phyloP scores from a whole-genome alignment of 2,113 vertebrate genomes.

The Laterallus jamaicensis region DNA sequence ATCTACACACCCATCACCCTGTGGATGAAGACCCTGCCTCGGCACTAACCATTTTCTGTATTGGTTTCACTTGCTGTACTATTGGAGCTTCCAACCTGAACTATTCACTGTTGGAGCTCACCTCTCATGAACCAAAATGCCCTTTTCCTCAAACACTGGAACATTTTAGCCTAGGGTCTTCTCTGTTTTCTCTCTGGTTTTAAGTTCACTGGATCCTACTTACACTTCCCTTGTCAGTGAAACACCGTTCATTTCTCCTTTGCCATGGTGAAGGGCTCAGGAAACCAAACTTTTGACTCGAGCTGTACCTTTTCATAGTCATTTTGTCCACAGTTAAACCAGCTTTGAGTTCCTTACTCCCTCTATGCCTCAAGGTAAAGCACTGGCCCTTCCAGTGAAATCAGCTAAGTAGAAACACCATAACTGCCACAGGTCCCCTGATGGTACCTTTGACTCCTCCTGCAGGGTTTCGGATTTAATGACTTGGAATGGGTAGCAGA shows the following conservation, averaged over 20 bases:
- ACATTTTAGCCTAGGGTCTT: not conserved
- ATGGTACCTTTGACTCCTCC: conserved; percentile 48
- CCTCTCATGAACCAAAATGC: not conserved
- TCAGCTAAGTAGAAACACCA: conserved; percentile 33
- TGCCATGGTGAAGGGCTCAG: not conserved
- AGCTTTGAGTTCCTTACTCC: not conserved
- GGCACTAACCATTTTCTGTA: not conserved
- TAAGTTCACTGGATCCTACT: not conserved
- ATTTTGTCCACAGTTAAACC: not conserved
- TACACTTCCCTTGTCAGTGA: not conserved
- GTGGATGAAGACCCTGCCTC: not conserved
- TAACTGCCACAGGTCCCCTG: conserved; percentile 41
- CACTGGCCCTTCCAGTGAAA: not conserved
- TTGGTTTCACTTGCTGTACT: not conserved
- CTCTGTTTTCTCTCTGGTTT: not conserved
- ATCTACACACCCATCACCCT: not conserved
- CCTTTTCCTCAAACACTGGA: not conserved
- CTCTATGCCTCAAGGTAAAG: not conserved
- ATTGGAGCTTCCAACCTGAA: not conserved
- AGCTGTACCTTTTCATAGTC: not conserved
- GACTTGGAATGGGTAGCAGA: conserved; percentile 63
- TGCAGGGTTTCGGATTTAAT: conserved; percentile 57
- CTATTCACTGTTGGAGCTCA: not conserved
- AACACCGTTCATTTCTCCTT: not conserved
- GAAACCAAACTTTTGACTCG: not conserved